Conservation (phyloP, 1,140 invertebrate genomes). For the Aphis craccivora region DNA sequence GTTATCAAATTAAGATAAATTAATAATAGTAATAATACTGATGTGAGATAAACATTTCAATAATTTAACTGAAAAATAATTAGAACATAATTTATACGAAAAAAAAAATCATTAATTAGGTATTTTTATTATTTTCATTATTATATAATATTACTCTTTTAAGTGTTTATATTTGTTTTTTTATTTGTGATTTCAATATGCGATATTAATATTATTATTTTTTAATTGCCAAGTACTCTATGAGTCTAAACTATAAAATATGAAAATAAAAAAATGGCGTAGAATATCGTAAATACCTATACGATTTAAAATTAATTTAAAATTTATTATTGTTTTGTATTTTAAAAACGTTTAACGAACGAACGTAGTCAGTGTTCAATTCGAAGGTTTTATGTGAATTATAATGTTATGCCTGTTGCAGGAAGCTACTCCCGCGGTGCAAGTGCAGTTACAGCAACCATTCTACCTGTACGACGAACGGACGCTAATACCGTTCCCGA, state of each 20-base stretch:
- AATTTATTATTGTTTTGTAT: background rate
- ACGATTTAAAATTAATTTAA: background rate
- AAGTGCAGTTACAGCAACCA: slow-evolving; percentile 61
- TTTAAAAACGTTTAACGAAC: background rate
- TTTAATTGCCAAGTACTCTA: background rate
- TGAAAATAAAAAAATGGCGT: too few species aligned
- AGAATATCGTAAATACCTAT: too few species aligned
- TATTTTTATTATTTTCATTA: background rate
- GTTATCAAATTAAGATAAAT: background rate
- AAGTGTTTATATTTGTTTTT: background rate
- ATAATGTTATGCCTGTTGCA: slow-evolving; percentile 12
- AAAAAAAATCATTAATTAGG: background rate
- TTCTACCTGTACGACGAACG: slow-evolving; percentile 60
- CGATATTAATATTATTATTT: background rate
- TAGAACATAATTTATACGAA: background rate
- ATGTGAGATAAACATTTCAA: background rate
- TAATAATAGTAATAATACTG: background rate
- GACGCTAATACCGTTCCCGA: slow-evolving; percentile 60
- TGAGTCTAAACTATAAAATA: too few species aligned
- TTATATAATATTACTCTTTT: background rate
- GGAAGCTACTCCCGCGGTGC: slow-evolving; percentile 62
- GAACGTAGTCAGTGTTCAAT: background rate
- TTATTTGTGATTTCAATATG: background rate
- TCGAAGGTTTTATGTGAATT: background rate
- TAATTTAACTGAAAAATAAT: background rate